Conservation (phyloP, 2,113 vertebrate genomes). For the Heliornis fulica region DNA sequence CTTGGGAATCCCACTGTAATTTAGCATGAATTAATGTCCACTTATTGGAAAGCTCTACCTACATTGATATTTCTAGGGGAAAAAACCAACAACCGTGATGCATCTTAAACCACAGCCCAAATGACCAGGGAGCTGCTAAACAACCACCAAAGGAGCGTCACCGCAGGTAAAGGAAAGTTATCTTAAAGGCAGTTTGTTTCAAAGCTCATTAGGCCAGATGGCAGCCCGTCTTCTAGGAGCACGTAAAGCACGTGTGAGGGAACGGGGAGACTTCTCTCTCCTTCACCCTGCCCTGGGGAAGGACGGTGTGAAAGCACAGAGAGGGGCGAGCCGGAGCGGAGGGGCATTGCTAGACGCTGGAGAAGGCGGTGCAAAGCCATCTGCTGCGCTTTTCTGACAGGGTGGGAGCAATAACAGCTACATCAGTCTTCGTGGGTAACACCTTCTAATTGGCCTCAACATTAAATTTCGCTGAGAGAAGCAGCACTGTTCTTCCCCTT, state of each 20-base stretch:
- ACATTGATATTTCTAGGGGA: slow-evolving; percentile 13
- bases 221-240: slow-evolving; percentile 28
- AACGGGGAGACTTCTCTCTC: not conserved
- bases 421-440: not conserved
- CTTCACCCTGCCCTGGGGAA: not conserved
- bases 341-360: not conserved
- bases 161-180: slow-evolving; percentile 26
- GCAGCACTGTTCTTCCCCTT: not conserved
- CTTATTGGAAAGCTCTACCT: slow-evolving; percentile 37
- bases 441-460: not conserved
- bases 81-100: not conserved
- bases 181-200: slow-evolving; percentile 35
- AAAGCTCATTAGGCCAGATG: slow-evolving; percentile 38
- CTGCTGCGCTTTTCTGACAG: not conserved
- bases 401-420: not conserved
- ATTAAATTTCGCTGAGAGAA: not conserved
- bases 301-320: fast-evolving
- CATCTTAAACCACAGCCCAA: slow-evolving; percentile 20
- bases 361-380: not conserved
- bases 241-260: not conserved
- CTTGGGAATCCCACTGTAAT: slow-evolving; percentile 64
- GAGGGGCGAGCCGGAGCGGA: not conserved
- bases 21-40: slow-evolving; percentile 68
- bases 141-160: not conserved
- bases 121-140: slow-evolving; percentile 16